Evolutionary conservation across 64 coral and sea anemone genomes (phyloP), one percentile per base, ranked within the genome.

Genomic region (Montipora foliosa): DNA sequence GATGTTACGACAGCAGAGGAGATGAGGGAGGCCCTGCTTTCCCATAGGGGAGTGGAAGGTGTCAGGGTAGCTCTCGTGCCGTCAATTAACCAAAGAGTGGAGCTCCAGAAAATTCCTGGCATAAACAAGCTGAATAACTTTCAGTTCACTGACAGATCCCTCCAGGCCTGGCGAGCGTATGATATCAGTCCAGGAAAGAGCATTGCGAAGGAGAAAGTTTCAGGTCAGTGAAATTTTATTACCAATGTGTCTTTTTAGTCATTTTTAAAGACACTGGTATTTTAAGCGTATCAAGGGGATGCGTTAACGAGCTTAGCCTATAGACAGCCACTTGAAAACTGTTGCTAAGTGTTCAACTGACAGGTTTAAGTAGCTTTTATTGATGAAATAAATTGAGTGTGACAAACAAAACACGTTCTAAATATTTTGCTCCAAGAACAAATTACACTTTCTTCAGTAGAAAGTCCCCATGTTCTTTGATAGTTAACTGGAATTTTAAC

Each of bases 41-140:
- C 70, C 8, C 78, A 82, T 17, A n/a, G 62, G 45, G 78, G 78
- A 52, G 62, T 83, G 4, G 15, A 68, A 71, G 67, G 89, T 0
- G 79, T 82, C 48, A 81, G 62, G 9, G 89, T 90, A 11, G 59
- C 77, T 69, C 47, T 91, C 2, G 4, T 91, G 46, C 61, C 29
- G 5, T 24, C 57, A 12, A 51, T 91, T 6, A 61, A 73, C 9
- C 46, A 79, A 15, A 78, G 47, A 11, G 53, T 66, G 29, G 14
- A 64, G 4, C 45, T 47, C 14, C n/a, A 77, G 49, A 92, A 92
- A 75, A 74, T 67, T 46, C 71, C 81, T 67, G 90, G 90, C 47
- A 92, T 92, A 45, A 92, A 72, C 89, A 92, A 92, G 25, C 90
- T 92, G 19, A 85, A 86, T 48, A 85, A 84, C 73, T 92, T 86